phyloP scores from a whole-genome alignment of 2,113 vertebrate genomes.

The Muntiacus reevesi region DNA sequence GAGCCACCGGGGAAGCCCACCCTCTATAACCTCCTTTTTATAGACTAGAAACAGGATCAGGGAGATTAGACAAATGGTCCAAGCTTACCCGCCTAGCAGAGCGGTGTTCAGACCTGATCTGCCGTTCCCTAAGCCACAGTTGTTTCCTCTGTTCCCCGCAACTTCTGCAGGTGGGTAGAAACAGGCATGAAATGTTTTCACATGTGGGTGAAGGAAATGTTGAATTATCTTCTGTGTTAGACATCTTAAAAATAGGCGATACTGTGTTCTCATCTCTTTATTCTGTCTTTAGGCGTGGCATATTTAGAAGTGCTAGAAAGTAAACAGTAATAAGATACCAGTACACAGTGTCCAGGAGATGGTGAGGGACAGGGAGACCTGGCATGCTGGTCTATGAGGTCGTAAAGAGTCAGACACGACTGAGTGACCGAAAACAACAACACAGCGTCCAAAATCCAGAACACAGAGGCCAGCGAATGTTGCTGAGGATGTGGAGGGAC shows the following conservation, averaged over 20 bases:
- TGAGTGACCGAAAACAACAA: neutral
- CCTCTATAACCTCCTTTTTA: neutral
- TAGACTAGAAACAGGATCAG: neutral
- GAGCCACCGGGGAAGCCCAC: neutral
- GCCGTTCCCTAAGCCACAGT: neutral
- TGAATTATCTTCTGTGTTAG: neutral
- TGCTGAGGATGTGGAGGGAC: neutral
- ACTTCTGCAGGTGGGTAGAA: neutral
- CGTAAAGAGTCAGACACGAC: neutral
- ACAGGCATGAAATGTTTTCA: neutral
- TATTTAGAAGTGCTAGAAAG: neutral
- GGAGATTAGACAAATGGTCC: neutral
- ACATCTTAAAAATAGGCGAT: neutral
- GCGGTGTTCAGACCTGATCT: neutral
- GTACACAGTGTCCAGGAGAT: neutral
- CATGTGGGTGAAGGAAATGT: neutral
- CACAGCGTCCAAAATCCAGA: neutral
- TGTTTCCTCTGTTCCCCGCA: neutral
- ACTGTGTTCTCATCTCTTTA: neutral
- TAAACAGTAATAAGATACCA: neutral
- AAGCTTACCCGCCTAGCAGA: neutral
- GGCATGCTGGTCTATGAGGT: neutral
- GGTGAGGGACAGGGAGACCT: neutral
- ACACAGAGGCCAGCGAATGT: neutral
- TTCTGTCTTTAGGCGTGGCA: neutral